A percentile compares a stretch with the other conserved stretches of the same genome.
phyloP scores from a whole-genome alignment of 2,888 invertebrate species.

The Folsomia candida region DNA sequence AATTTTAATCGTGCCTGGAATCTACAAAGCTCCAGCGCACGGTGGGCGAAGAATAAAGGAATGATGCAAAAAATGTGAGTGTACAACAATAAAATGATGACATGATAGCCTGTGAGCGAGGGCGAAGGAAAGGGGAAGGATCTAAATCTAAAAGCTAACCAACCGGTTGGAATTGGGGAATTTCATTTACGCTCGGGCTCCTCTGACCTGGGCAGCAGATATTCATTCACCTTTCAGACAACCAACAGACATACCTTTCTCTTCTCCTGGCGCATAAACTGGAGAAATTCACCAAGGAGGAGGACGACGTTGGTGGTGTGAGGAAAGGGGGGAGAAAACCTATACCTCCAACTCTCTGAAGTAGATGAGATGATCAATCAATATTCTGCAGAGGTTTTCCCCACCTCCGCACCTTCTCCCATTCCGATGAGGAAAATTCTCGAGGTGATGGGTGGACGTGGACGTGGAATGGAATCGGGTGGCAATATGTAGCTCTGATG shows the following conservation, averaged over 20 bases:
- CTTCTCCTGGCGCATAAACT: neutral
- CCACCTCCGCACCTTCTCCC: slow-evolving; percentile 1
- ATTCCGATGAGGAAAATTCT: neutral
- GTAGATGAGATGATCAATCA: slow-evolving; percentile 39
- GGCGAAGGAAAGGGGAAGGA: neutral
- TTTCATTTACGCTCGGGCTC: slow-evolving; percentile 32
- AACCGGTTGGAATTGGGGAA: slow-evolving; percentile 39
- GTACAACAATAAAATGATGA: neutral
- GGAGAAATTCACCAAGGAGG: slow-evolving; percentile 10
- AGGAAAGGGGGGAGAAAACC: slow-evolving; percentile 18
- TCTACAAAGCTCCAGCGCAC: neutral
- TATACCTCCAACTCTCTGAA: slow-evolving; percentile 23
- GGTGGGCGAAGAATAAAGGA: neutral
- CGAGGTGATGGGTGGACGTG: neutral
- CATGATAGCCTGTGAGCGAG: too few species aligned
- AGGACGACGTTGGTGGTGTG: neutral
- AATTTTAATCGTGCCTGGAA: neutral
- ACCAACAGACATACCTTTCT: neutral
- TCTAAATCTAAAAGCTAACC: slow-evolving; percentile 26
- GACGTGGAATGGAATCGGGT: too few species aligned
- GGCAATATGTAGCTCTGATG: too few species aligned
- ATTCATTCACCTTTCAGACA: neutral
- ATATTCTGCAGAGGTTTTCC: slow-evolving; percentile 27
- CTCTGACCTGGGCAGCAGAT: neutral
- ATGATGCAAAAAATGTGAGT: neutral